Conservation (phyloP, 1,140 invertebrate species). For the Dryas iulia region DNA sequence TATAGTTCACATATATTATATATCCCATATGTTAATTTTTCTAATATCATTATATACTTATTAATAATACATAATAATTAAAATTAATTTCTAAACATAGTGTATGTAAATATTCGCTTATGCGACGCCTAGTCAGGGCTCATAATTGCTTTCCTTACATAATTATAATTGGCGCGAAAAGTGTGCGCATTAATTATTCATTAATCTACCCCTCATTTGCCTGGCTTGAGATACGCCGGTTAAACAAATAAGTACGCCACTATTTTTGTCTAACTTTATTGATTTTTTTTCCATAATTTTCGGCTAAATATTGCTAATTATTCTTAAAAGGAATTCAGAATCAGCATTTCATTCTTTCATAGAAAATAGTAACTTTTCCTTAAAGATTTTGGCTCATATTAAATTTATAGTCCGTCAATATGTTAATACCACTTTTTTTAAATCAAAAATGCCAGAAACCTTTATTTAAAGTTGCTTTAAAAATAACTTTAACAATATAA, state of each 20-base stretch:
- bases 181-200: conserved; percentile 77
- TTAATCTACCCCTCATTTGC: conserved; percentile 68
- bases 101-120: conserved; percentile 52
- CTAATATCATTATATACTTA: not conserved
- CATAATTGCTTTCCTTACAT: conserved; percentile 70
- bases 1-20: too few species aligned
- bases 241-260: conserved; percentile 53
- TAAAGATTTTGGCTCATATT: too few species aligned
- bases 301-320: too few species aligned
- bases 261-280: conserved; percentile 51
- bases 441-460: too few species aligned
- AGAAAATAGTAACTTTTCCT: too few species aligned
- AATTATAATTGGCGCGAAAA: conserved; percentile 71
- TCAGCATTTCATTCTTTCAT: too few species aligned
- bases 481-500: too few species aligned
- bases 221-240: conserved; percentile 68
- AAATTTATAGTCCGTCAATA: too few species aligned
- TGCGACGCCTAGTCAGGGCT: conserved; percentile 45
- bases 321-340: too few species aligned
- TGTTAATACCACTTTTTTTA: too few species aligned
- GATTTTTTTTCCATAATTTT: conserved; percentile 25
- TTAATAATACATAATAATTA: conserved; percentile 16
- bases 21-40: not conserved
- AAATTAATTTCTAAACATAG: conserved; percentile 12
- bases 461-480: too few species aligned